Percentiles rank a stretch among this genome's conserved stretches.
phyloP scores from a whole-genome alignment of 53 echinoderm and acorn worm genomes.

The Echinarachnius parma region DNA sequence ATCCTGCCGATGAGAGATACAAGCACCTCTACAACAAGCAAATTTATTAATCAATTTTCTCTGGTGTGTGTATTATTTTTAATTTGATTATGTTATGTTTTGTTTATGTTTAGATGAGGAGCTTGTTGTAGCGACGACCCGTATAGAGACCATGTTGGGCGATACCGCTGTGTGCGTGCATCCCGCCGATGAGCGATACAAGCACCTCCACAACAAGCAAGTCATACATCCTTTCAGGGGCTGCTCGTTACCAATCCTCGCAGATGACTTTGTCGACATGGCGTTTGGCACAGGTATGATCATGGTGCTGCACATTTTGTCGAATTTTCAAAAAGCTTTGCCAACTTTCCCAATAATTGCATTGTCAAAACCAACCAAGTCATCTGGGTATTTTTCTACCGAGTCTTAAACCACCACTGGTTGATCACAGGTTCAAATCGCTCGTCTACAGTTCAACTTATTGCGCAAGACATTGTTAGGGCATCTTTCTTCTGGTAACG shows the following conservation, averaged over 20 bases:
- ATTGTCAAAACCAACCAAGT: too few relatives aligned
- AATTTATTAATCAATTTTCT: too few relatives aligned
- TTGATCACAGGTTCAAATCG: too few relatives aligned
- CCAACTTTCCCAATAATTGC: too few relatives aligned
- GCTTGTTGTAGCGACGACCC: slow-evolving; percentile 89
- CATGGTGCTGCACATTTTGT: background rate
- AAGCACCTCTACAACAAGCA: slow-evolving; percentile 79
- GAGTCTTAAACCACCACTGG: too few relatives aligned
- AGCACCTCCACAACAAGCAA: slow-evolving; percentile 76
- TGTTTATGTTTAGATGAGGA: too few relatives aligned
- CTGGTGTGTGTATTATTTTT: too few relatives aligned
- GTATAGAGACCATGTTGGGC: slow-evolving; percentile 97
- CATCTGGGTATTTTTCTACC: too few relatives aligned
- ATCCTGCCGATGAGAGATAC: slow-evolving; percentile 89
- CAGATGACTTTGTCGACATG: slow-evolving; percentile 90
- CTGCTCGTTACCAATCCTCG: slow-evolving; percentile 76
- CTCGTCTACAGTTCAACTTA: too few relatives aligned
- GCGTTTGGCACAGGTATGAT: slow-evolving; percentile 91
- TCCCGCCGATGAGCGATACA: slow-evolving; percentile 88
- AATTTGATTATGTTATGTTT: background rate
- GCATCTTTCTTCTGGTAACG: too few relatives aligned
- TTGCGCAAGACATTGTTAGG: too few relatives aligned
- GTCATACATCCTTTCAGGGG: slow-evolving; percentile 89
- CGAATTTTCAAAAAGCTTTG: too few relatives aligned
- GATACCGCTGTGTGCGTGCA: slow-evolving; percentile 92